Conservation (phyloP, 1,140 invertebrate species). For the Drosophila kohkoa region DNA sequence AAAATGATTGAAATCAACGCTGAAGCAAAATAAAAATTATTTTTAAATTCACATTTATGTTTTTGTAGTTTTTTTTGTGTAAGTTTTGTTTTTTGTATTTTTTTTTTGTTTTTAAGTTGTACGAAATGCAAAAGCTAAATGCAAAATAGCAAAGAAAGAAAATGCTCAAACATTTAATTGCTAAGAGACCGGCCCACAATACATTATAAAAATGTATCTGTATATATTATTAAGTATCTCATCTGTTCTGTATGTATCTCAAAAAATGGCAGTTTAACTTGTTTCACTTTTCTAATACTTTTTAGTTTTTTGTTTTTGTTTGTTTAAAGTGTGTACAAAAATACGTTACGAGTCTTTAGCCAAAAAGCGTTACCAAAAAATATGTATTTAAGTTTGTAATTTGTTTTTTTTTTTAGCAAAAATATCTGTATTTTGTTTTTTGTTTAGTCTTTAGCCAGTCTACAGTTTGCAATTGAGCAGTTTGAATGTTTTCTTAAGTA, state of each 20-base stretch:
- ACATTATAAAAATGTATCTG: conserved; percentile 17
- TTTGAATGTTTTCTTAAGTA: conserved; percentile 44
- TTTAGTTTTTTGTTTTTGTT: neutral
- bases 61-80: conserved; percentile 12
- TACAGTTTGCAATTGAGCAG: conserved; percentile 70
- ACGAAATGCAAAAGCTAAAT: conserved; percentile 70
- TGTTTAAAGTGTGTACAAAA: conserved; percentile 45
- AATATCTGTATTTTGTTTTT: conserved; percentile 50
- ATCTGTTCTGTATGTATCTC: conserved; percentile 60
- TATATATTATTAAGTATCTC: conserved; percentile 47
- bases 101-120: conserved; percentile 13
- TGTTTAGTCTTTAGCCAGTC: conserved; percentile 73
- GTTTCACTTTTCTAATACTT: conserved; percentile 41
- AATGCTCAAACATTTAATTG: conserved; percentile 52
- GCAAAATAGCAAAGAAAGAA: conserved; percentile 51
- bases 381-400: conserved; percentile 54
- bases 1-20: conserved; percentile 30
- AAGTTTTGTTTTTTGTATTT: conserved; percentile 8
- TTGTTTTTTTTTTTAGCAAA: conserved; percentile 50
- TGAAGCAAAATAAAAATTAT: conserved; percentile 35
- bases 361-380: conserved; percentile 54
- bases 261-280: conserved; percentile 64
- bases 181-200: conserved; percentile 36
- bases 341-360: conserved; percentile 50
- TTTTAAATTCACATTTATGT: conserved; percentile 13